Conservation (phyloP, 1,140 invertebrate species). For the Panagrolaimus sp. region DNA sequence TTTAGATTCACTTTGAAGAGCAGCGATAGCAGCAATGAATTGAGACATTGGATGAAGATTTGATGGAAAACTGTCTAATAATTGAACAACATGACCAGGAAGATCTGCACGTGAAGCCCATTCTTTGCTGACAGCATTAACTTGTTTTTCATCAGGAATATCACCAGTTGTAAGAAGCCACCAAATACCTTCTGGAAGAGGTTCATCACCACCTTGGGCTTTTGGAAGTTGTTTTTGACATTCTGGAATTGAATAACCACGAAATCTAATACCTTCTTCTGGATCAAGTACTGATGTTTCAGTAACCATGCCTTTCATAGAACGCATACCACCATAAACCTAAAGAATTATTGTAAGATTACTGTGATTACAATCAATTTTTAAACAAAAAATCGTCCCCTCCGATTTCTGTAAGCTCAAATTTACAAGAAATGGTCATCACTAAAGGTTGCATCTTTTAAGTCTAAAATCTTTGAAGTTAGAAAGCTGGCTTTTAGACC, state of each 20-base stretch:
- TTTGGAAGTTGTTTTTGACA: constrained; percentile 84
- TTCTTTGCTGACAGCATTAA: constrained; percentile 72
- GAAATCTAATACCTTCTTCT: constrained; percentile 83
- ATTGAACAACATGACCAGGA: constrained; percentile 83
- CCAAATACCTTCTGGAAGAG: constrained; percentile 88
- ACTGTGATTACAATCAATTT: no score
- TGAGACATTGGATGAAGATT: constrained; percentile 91
- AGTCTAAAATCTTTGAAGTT: no score
- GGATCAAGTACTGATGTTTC: constrained; percentile 90
- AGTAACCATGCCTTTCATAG: constrained; percentile 85
- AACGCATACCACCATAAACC: constrained; percentile 96
- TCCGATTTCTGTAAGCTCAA: no score
- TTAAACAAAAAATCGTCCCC: no score
- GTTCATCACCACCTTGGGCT: constrained; percentile 75
- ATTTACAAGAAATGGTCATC: no score
- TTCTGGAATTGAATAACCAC: constrained; percentile 87
- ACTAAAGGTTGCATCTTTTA: no score
- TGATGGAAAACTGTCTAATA: constrained; percentile 90
- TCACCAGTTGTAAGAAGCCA: constrained; percentile 89
- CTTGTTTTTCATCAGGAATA: constrained; percentile 74
- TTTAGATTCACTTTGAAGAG: constrained; percentile 84
- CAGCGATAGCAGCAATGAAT: constrained; percentile 81
- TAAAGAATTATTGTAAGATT: no score
- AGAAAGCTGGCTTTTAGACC: no score
- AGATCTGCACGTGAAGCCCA: constrained; percentile 82